These are phyloP conservation scores for Drosophila trichaetosa DNA, from an alignment of 2,888 invertebrate species.

Conservation along the genomic window DNA sequence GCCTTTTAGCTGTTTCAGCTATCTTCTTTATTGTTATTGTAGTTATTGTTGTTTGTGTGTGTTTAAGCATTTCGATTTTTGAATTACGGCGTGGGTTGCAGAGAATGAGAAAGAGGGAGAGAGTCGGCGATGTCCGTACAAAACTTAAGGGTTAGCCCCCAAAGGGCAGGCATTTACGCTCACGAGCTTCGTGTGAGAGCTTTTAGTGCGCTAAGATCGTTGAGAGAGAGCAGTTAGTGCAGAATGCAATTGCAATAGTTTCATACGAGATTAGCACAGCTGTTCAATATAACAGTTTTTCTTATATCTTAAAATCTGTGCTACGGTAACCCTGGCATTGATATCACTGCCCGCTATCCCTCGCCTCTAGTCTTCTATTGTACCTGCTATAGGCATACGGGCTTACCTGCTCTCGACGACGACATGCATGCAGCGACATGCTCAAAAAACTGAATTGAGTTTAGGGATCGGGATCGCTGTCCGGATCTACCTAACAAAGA, in stretches of 20 bases:
- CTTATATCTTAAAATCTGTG: background rate
- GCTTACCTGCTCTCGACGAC: slow-evolving; percentile 50
- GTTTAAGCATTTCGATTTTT: slow-evolving; percentile 46
- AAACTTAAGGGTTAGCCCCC: slow-evolving; percentile 2
- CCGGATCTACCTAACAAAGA: slow-evolving; percentile 45
- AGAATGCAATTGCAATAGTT: background rate
- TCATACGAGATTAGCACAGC: slow-evolving; percentile 13
- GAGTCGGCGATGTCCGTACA: background rate
- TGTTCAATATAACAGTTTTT: slow-evolving; percentile 8
- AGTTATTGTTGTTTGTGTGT: slow-evolving; percentile 17
- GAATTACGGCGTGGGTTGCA: slow-evolving; percentile 49
- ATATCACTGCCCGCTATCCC: background rate
- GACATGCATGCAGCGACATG: slow-evolving; percentile 59
- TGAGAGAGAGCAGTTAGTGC: background rate
- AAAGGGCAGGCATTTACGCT: background rate
- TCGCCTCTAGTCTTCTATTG: background rate
- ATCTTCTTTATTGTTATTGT: slow-evolving; percentile 31
- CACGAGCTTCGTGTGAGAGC: background rate
- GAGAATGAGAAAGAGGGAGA: background rate
- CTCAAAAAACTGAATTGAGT: slow-evolving; percentile 2
- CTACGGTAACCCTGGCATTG: slow-evolving; percentile 17
- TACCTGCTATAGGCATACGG: slow-evolving; percentile 43
- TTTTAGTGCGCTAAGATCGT: background rate
- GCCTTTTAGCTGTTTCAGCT: slow-evolving; percentile 74
- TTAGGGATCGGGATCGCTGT: slow-evolving; percentile 26